Evolutionary conservation across 2,888 invertebrate genomes (phyloP).

Genomic region (Cosmia trapezina): DNA sequence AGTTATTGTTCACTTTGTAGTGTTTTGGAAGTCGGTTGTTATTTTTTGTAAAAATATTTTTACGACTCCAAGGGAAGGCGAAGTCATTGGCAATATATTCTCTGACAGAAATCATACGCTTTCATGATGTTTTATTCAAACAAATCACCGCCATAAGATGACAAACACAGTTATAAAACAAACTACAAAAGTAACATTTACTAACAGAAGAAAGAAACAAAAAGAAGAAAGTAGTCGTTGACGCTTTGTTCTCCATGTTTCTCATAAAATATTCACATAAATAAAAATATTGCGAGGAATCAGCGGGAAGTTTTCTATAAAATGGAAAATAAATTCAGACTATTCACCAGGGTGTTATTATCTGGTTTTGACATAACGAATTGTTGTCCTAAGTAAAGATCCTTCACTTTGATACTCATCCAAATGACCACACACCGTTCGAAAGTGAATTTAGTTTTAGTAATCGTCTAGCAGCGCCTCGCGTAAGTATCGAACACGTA

Average conservation of each 20-base stretch:
- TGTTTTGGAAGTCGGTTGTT: too few relatives aligned
- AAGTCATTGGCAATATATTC: not conserved
- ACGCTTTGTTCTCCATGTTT: constrained; percentile 16
- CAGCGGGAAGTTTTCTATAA: constrained; percentile 18
- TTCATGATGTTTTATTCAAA: constrained; percentile 23
- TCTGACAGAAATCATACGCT: not conserved
- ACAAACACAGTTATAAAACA: constrained; percentile 25
- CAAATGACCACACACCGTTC: not conserved
- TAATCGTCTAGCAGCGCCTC: not conserved
- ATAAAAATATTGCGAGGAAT: constrained; percentile 43
- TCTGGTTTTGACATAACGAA: not conserved
- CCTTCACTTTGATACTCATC: too few relatives aligned
- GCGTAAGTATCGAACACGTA: too few relatives aligned
- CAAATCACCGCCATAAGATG: constrained; percentile 20
- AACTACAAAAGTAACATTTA: constrained; percentile 17
- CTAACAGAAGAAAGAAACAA: not conserved
- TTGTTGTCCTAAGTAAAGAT: not conserved
- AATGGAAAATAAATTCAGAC: not conserved
- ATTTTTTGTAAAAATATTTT: not conserved
- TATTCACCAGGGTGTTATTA: not conserved
- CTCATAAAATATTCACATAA: constrained; percentile 50
- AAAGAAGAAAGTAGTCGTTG: constrained; percentile 6
- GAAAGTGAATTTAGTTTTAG: not conserved
- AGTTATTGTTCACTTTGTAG: too few relatives aligned
- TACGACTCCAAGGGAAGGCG: not conserved